Base-by-base conservation (phyloP, 2,113 vertebrate species). In the Willisornis vidua region DNA sequence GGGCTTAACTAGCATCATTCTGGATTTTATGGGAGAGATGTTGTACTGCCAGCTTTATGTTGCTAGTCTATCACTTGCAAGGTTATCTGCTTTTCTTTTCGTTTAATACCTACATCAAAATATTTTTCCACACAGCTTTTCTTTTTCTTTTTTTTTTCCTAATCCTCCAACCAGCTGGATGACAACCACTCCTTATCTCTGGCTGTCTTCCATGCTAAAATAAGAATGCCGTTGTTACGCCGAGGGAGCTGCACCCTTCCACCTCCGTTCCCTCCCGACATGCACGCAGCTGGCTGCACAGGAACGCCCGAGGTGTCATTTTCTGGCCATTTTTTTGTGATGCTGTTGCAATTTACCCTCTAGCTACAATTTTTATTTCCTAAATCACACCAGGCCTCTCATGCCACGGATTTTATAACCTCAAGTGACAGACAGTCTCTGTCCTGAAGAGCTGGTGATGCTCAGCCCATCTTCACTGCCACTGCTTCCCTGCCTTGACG, bases 111-210 rank as follows among this genome's bases (percentile, higher is more conserved):
- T 80, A 77, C 43, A 88, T 48, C 72, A 85, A 93, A 96, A 94
- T 85, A 80, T 82, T 90, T 87, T 90, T 89, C 76, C 33, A 76
- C 54, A 39, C 12, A 89, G 88, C 35, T 86, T 66, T 84, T 52
- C 6, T 46, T 57, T 35, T 41, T 31, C 3, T 13, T 33, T 41
- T 31, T n/a, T 22, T n/a, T 84, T 18, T 62, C 15, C 49, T 52
- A 85, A 89, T 72, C 66, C 68, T 91, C 75, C 79, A 82, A 72
- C 85, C 89, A 93, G 61, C 71, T 48, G 74, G 94, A 94, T 90
- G 73, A 93, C 90, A 96, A 83, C 78, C 86, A n/a, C 92, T 96
- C 92, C 93, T 94, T 96, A 97, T 97, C 93, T 97, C 12, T 97
- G 95, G 94, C 95, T 68, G 75, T 92, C 79, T 88, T 96, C 95